Evolutionary conservation across 1,140 invertebrate genomes (phyloP).

Genomic region (Drosophila burlai): DNA sequence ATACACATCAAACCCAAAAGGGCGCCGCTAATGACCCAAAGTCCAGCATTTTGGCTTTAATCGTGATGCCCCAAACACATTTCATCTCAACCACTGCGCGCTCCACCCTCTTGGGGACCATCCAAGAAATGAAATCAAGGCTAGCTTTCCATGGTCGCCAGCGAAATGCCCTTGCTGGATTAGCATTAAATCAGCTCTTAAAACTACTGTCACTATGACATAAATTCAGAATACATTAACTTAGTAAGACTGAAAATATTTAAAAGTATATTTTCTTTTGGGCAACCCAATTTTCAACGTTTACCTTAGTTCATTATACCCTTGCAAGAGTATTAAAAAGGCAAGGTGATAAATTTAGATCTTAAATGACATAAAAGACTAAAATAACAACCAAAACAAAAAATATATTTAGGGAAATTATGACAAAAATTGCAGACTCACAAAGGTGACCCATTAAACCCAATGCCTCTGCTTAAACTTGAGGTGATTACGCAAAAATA

Average conservation of each 20-base stretch:
- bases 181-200: neutral
- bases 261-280: too few relatives aligned
- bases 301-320: neutral
- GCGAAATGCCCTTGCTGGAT: neutral
- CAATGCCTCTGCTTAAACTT: neutral
- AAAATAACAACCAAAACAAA: neutral
- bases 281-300: neutral
- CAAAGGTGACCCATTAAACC: neutral
- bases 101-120: neutral
- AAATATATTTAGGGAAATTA: neutral
- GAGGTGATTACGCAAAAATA: neutral
- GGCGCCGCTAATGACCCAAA: neutral
- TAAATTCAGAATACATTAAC: neutral
- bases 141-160: neutral
- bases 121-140: constrained; percentile 1
- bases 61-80: neutral
- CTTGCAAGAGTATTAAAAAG: neutral
- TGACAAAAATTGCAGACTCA: neutral
- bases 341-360: neutral
- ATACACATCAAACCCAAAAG: neutral
- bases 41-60: constrained; percentile 1
- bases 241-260: neutral
- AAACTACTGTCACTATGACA: neutral
- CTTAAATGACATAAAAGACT: neutral
- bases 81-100: neutral